Evolutionary conservation across 2,888 invertebrate genomes (phyloP).

Genomic region (Drosophila infuscata): DNA sequence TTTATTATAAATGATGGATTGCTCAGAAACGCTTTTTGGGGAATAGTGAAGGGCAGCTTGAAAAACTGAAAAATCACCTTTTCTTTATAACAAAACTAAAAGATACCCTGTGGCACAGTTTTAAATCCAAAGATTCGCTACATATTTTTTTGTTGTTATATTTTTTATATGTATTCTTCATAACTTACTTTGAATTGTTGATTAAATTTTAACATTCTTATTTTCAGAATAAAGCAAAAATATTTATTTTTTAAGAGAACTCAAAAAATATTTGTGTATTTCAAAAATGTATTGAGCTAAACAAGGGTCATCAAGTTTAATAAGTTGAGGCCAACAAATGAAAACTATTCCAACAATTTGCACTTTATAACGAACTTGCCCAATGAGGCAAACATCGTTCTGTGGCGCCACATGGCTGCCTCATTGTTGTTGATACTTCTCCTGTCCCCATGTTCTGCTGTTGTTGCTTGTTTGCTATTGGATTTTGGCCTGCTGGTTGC

Average conservation of each 20-base stretch:
- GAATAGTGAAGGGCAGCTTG: slow-evolving; percentile 32
- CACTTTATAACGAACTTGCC: slow-evolving; percentile 73
- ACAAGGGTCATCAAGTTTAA: slow-evolving; percentile 9
- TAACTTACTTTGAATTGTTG: not conserved
- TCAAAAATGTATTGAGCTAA: not conserved
- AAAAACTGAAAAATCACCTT: slow-evolving; percentile 2
- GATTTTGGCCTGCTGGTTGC: slow-evolving; percentile 58
- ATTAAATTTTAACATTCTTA: no score
- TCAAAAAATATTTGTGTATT: not conserved
- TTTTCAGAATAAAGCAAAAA: not conserved
- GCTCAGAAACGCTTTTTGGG: slow-evolving; percentile 35
- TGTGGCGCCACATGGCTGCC: slow-evolving; percentile 73
- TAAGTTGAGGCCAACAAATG: slow-evolving; percentile 49
- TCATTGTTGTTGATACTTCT: slow-evolving; percentile 50
- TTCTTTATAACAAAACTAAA: not conserved
- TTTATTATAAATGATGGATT: slow-evolving; percentile 74
- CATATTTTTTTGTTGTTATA: not conserved
- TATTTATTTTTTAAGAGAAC: not conserved
- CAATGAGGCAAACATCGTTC: slow-evolving; percentile 62
- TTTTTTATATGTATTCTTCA: not conserved
- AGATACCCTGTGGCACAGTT: not conserved
- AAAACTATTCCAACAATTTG: slow-evolving; percentile 71
- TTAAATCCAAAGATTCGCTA: not conserved
- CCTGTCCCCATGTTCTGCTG: slow-evolving; percentile 4
- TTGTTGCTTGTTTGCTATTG: slow-evolving; percentile 58